Base-by-base conservation (phyloP, 2,888 invertebrate species). In the Eristalis pertinax region DNA sequence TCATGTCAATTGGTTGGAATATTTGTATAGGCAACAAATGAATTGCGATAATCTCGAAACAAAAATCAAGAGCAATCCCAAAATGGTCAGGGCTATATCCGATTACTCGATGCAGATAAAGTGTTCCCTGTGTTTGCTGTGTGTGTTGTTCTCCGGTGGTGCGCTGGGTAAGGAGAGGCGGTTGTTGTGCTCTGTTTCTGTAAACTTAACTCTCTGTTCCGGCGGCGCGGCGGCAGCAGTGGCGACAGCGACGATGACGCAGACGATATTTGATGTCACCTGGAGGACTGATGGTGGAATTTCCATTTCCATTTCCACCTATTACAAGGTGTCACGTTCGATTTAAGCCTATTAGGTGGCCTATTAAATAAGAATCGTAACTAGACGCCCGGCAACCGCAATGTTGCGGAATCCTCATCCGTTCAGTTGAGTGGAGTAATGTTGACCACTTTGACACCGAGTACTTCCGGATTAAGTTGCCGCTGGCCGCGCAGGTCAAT, bases 301-400 rank as follows among this genome's bases (percentile, higher is more conserved):
- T n/a, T n/a, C 75, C 68, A 73, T 38, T 74, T 67, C 26, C 32
- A 32, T 32, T 32, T 32, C 32, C 32, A 32, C 56, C 60, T 56
- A 41, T 78, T 43, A 15, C 74, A 82, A 89, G 91, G 92, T 92
- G 92, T 93, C 93, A 90, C 91, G 91, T 92, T 92, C 91, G 91
- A 90, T 89, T 89, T 92, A 92, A 92, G 92, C 92, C 92, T 92
- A 92, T 92, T 93, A 92, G 89, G 89, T 90, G 89, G 89, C 78
- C 80, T 89, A 89, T 88, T 89, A 88, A 84, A 56, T 80, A 87
- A 84, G 75, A 84, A 79, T 87, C 79, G 87, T 87, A 87, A 87
- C 64, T 64, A 35, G 84, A 87, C 81, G 76, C 80, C 32, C 5
- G 43, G 26, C 68, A 64, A 86, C 87, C 87, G 26, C 84, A 87